These are phyloP conservation scores for Carcina quercana DNA, from an alignment of 2,888 invertebrate species.

Conservation along the genomic window DNA sequence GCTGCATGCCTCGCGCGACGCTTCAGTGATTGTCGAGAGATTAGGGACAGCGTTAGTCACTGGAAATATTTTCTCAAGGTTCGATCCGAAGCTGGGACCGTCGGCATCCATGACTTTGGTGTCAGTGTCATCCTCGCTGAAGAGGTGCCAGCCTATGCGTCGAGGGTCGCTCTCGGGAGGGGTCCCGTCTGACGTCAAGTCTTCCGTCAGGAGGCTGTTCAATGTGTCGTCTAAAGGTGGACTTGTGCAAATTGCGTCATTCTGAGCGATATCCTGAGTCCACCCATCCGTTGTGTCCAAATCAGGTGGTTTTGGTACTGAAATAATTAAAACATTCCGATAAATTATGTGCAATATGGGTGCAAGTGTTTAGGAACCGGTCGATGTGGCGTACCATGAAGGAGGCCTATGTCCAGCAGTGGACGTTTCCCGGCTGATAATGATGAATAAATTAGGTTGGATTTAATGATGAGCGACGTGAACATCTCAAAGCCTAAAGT, in stretches of 20 bases:
- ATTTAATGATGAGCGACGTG: too few species aligned
- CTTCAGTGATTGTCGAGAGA: conserved; percentile 57
- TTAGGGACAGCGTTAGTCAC: conserved; percentile 51
- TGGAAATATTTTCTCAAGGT: conserved; percentile 51
- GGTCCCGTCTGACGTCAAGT: conserved; percentile 41
- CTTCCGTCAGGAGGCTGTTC: conserved; percentile 51
- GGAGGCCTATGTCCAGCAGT: too few species aligned
- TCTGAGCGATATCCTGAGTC: neutral
- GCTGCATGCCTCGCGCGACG: conserved; percentile 51
- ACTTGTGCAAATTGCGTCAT: conserved; percentile 24
- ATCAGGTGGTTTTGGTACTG: too few species aligned
- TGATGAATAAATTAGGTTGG: too few species aligned
- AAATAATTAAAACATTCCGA: neutral
- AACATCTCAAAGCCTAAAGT: too few species aligned
- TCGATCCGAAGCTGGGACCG: conserved; percentile 27
- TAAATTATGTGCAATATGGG: neutral
- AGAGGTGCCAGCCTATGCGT: conserved; percentile 55
- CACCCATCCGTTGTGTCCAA: neutral
- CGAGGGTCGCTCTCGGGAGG: conserved; percentile 10
- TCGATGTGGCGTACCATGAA: too few species aligned
- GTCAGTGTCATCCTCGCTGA: conserved; percentile 53
- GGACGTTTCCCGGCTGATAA: too few species aligned
- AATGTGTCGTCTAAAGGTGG: conserved; percentile 21
- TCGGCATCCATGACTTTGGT: conserved; percentile 21
- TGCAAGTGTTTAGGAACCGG: too few species aligned